phyloP scores from a whole-genome alignment of 2,888 invertebrate genomes.

The Hydrotaea cyrtoneurina region DNA sequence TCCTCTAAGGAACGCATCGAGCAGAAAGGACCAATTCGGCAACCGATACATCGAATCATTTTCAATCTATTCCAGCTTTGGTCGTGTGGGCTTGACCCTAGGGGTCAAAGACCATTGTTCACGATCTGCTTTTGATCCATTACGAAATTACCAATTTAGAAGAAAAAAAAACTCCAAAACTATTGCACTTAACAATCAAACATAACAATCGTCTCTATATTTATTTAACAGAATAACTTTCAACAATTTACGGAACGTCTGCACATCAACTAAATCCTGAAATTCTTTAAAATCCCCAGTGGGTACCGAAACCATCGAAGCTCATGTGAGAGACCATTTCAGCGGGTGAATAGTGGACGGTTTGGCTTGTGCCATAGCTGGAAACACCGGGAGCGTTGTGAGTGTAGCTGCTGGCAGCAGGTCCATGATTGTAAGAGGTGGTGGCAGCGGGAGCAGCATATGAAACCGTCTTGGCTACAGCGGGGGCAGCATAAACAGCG shows the following conservation, averaged over 20 bases:
- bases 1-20: no score
- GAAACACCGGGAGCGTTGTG: constrained; percentile 65
- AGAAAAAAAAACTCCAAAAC: no score
- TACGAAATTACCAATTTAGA: no score
- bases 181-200: background rate
- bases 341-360: constrained; percentile 81
- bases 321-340: constrained; percentile 84
- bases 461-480: constrained; percentile 70
- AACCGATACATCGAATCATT: no score
- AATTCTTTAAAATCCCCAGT: constrained; percentile 84
- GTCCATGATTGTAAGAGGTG: constrained; percentile 68
- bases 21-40: no score
- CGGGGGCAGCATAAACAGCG: constrained; percentile 57
- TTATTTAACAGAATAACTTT: background rate
- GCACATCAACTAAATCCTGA: background rate
- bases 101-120: no score
- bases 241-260: background rate
- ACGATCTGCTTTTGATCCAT: no score
- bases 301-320: constrained; percentile 84
- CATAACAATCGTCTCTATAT: background rate
- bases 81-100: no score
- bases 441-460: constrained; percentile 69
- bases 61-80: no score
- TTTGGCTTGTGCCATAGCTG: constrained; percentile 63
- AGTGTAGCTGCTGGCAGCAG: constrained; percentile 64